phyloP scores from a whole-genome alignment of 2,797 vertebrate species.

The Ambastaia sidthimunki region DNA sequence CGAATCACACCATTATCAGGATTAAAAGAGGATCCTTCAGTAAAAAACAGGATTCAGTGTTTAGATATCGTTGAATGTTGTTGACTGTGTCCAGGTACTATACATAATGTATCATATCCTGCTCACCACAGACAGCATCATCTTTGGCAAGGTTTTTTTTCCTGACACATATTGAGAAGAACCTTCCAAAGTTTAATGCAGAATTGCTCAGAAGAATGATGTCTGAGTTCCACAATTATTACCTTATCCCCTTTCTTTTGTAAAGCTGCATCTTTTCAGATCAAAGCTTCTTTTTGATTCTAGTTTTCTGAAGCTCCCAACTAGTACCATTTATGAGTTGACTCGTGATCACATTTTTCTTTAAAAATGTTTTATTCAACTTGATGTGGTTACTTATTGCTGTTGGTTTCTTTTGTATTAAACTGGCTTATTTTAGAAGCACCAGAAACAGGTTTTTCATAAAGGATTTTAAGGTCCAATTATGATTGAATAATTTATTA shows the following conservation, averaged over 20 bases:
- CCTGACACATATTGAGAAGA: constrained; percentile 59
- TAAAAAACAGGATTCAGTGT: constrained; percentile 24
- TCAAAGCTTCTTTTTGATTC: constrained; percentile 44
- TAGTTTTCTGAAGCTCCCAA: constrained; percentile 8
- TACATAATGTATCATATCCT: constrained; percentile 70
- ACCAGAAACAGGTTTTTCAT: too few species aligned
- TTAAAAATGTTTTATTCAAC: background rate
- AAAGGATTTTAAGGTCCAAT: background rate
- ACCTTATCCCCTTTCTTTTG: constrained; percentile 31
- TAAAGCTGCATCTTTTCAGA: constrained; percentile 25
- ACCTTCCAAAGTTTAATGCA: constrained; percentile 43
- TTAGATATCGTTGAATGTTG: constrained; percentile 12
- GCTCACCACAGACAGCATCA: constrained; percentile 68
- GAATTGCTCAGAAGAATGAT: constrained; percentile 27
- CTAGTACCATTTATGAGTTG: background rate
- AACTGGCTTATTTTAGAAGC: background rate
- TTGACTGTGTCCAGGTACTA: constrained; percentile 64
- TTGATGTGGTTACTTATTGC: background rate
- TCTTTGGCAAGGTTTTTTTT: constrained; percentile 70
- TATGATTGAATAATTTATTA: background rate
- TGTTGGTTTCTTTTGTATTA: background rate
- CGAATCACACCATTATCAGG: constrained; percentile 35
- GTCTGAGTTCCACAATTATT: constrained; percentile 26
- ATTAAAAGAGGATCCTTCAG: constrained; percentile 34
- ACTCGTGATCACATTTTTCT: background rate